Evolutionary conservation across 2,113 vertebrate genomes (phyloP).

Genomic region (Phrynosoma blainvillii): DNA sequence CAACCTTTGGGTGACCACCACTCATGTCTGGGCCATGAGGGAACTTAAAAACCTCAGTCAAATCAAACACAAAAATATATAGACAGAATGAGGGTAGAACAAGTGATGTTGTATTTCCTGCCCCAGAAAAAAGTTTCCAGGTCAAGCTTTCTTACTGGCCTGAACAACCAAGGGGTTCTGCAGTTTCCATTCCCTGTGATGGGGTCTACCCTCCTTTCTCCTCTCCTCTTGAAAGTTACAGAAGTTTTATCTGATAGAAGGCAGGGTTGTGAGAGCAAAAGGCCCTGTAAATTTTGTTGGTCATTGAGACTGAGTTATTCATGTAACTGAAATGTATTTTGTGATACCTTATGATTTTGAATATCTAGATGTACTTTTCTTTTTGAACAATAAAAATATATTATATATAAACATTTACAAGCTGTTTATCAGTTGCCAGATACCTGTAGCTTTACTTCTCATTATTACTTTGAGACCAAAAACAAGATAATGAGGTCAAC

Average conservation of each 20-base stretch:
- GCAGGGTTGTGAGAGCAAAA: not conserved
- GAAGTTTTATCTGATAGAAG: not conserved
- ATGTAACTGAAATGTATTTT: not conserved
- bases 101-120: not conserved
- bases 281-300: not conserved
- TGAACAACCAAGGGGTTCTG: not conserved
- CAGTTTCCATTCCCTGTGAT: not conserved
- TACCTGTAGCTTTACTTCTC: not conserved
- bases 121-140: not conserved
- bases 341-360: conserved; percentile 2
- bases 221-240: not conserved
- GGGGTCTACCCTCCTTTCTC: too few relatives aligned
- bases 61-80: not conserved
- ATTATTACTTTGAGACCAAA: conserved; percentile 20
- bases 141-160: not conserved
- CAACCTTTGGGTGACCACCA: not conserved
- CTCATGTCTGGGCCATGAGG: not conserved
- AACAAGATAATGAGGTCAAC: conserved; percentile 12
- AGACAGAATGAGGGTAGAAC: not conserved
- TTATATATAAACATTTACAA: not conserved
- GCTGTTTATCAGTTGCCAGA: conserved; percentile 1
- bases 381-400: conserved; percentile 12
- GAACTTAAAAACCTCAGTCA: not conserved
- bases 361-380: conserved; percentile 15
- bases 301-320: not conserved